Base-by-base conservation (phyloP, 1,140 invertebrate species). In the Cydia fagiglandana region DNA sequence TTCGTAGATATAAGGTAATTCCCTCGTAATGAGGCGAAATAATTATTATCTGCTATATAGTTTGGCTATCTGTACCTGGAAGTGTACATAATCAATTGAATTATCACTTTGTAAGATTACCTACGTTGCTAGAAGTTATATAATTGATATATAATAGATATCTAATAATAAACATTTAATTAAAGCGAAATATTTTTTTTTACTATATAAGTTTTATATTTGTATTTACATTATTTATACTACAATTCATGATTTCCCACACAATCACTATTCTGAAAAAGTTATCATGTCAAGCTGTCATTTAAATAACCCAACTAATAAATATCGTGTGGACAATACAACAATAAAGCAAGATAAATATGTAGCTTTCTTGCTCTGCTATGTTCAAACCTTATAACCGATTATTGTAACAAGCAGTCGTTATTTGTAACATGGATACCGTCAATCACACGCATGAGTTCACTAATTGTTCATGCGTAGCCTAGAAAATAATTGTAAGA, bases 361-460 rank as follows among this genome's bases (percentile, higher is more conserved):
- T 61, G 20, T 20, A 1, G 7, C 17, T 61, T 24, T 10, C 56
- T 61, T 24, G 56, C 56, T 61, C 56, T 24, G 24, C 24, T 13
- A 61, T 24, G 20, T 12, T 24, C 0, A 15, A 61, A 24, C 17
- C 56, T 61, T 12, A n/a, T 10, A 61, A 61, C 9, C 56, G 20
- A 61, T 61, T 61, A 61, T 61, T 24, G 24, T 12, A 17, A 7
- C 56, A 61, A 9, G 9, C 56, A 61, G 56, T 24, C 7, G 17
- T 24, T 61, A 56, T 56, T 56, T 56, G 56, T 61, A 61, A 24
- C 10, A 24, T 24, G 20, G 20, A 61, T 61, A 61, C 20, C 20
- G 20, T n/a, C 56, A 24, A 61, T 61, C 56, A 61, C 56, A 61
- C 56, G 56, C 56, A 24, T 61, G 56, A 61, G 24, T 61, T 24